These are phyloP conservation scores for Cryptomyrus ogoouensis DNA, from an alignment of 2,113 vertebrate genomes.

Conservation along the genomic window DNA sequence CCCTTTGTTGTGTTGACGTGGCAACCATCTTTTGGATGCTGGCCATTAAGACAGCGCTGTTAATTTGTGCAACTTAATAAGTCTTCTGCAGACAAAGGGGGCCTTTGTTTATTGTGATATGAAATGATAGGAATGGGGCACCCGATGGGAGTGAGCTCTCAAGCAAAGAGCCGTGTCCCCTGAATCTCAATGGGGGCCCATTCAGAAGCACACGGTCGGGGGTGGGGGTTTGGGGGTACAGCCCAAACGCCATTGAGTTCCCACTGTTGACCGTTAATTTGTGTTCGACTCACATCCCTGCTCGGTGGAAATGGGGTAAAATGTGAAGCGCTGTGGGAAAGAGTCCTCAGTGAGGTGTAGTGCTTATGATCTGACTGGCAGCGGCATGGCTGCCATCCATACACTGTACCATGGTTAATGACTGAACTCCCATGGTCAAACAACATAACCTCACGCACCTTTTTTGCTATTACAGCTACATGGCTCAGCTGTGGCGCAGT, in stretches of 20 bases:
- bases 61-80: slow-evolving; percentile 12
- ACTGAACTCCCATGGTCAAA: background rate
- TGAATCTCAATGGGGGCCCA: slow-evolving; percentile 9
- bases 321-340: background rate
- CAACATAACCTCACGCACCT: background rate
- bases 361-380: background rate
- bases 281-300: slow-evolving; percentile 4
- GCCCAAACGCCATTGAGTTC: background rate
- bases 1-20: background rate
- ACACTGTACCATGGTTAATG: background rate
- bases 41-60: background rate
- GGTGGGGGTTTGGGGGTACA: background rate
- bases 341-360: background rate
- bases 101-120: slow-evolving; percentile 16
- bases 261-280: slow-evolving; percentile 1
- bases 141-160: slow-evolving; percentile 3
- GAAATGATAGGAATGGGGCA: background rate
- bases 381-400: background rate
- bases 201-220: background rate
- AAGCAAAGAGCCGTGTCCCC: background rate
- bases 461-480: background rate
- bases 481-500: background rate
- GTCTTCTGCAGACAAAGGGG: background rate
- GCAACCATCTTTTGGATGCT: background rate
- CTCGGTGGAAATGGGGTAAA: background rate